Evolutionary conservation across 2,113 vertebrate species (phyloP), one percentile per base, ranked within the genome.

Genomic region (Pseudolaguvia tuberculata): DNA sequence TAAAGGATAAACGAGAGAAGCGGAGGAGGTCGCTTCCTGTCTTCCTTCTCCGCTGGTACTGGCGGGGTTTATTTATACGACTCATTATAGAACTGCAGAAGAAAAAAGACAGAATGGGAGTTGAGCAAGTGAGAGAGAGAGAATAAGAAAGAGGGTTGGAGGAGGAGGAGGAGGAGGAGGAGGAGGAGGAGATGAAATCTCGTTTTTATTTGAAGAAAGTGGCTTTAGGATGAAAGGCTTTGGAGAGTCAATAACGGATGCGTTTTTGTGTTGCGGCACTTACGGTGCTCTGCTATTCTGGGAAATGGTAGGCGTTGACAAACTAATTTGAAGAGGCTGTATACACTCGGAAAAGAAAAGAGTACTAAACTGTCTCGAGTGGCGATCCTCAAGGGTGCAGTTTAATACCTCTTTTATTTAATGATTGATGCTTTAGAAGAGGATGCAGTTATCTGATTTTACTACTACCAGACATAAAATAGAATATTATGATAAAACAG

Each of bases 21-120:
- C 47, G 21, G 57, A 70, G 66, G 67, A 62, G 48, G 56, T 61
- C 11, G 25, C 23, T 51, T 31, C 12, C 70, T 31, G 13, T 68
- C 31, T 59, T 25, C 13, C 52, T 12, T 67, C 65, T 58, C 11
- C 39, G 39, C 27, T 69, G 63, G 42, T 39, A 14, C 52, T 69
- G 73, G 53, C 73, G 50, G 65, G 42, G 42, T 76, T 76, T 70
- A 70, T 76, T 70, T 76, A 61, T 70, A 59, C 42, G 17, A 55
- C 61, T 68, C 63, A 58, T 75, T 68, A 59, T 68, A 11, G 23
- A 39, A 70, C 21, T 42, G 39, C 1, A 42, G 39, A 42, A 42
- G 39, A 42, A 42, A 42, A 42, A 42, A 42, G 7, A 1, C 39
- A 42, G 39, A 8, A 42, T 8, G 31, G 5, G 4, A 42, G 4